These are phyloP conservation scores for Serrognathus titanus DNA, from an alignment of 2,888 invertebrate species.

Conservation along the genomic window DNA sequence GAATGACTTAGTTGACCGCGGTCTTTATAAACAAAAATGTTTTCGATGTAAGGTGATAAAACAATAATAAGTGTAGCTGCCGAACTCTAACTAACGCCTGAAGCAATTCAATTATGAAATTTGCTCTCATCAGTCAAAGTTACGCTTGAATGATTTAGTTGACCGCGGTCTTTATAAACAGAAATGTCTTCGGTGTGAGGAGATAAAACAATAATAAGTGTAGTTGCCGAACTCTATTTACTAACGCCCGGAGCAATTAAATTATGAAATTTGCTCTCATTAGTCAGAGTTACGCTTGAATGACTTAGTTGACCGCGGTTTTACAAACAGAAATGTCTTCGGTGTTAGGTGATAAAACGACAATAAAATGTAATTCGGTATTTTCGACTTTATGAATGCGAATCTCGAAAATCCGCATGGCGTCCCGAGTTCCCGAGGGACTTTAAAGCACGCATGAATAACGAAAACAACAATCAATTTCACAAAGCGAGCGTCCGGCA, in stretches of 20 bases:
- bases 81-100: constrained; percentile 25
- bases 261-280: constrained; percentile 46
- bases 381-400: constrained; percentile 24
- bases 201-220: too few species aligned
- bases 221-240: constrained; percentile 25
- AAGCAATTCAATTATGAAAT: constrained; percentile 47
- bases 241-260: constrained; percentile 38
- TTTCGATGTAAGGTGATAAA: too few species aligned
- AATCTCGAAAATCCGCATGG: constrained; percentile 7
- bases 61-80: constrained; percentile 26
- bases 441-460: constrained; percentile 42
- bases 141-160: too few species aligned
- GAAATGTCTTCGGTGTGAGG: too few species aligned
- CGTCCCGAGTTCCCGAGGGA: constrained; percentile 23
- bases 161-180: too few species aligned
- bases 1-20: constrained; percentile 32
- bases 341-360: too few species aligned
- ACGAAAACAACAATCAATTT: constrained; percentile 48
- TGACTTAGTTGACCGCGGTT: constrained; percentile 27
- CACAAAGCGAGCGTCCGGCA: constrained; percentile 36
- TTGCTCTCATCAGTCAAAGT: constrained; percentile 42
- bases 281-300: constrained; percentile 39
- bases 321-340: too few species aligned
- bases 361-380: too few species aligned
- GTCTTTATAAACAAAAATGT: too few species aligned